Evolutionary conservation across 2,113 vertebrate species (phyloP), one percentile per base, ranked within the genome.

Genomic region (Hippocampus abdominalis): DNA sequence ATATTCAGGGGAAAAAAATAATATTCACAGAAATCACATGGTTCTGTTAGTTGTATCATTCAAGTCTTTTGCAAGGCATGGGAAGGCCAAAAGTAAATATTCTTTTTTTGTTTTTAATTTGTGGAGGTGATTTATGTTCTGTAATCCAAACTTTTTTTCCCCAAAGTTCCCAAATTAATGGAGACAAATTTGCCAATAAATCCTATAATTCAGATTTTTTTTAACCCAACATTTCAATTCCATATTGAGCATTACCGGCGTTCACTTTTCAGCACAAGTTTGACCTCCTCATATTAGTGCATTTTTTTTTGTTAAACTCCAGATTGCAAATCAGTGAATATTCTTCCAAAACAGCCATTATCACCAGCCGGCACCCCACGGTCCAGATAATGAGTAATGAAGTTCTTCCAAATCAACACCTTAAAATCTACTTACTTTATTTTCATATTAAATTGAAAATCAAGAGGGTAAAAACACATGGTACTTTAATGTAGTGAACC

Each of bases 361-460:
- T 64, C 74, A 72, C 54, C 68, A 69, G 32, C 69, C 42, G 54
- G 57, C 65, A 21, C 54, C 60, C 78, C 13, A 73, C 39, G 68
- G 44, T 64, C 23, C 66, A 69, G n/a, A 53, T 21, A 20, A 21
- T 51, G 20, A 51, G 49, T n/a, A 51, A 51, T 51, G 3, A 21
- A 51, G 11, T n/a, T 18, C 51, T 60, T 74, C 82, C 84, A 85
- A 81, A 87, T 84, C 81, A 85, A 80, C 77, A 16, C 73, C 81
- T 73, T 75, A 68, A 75, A 82, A 75, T 54, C 70, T 74, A 23
- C 60, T 65, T 67, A 67, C 66, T 69, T 42, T 13, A 59, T 59
- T 59, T 29, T 27, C 10, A 27, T 51, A 51, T 20, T 6, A 51
- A 51, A 21, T 18, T 51, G 48, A 51, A 51, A 51, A 51, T 51